Evolutionary conservation across 2,797 vertebrate genomes (phyloP).

Genomic region (Craterocephalus amniculus): DNA sequence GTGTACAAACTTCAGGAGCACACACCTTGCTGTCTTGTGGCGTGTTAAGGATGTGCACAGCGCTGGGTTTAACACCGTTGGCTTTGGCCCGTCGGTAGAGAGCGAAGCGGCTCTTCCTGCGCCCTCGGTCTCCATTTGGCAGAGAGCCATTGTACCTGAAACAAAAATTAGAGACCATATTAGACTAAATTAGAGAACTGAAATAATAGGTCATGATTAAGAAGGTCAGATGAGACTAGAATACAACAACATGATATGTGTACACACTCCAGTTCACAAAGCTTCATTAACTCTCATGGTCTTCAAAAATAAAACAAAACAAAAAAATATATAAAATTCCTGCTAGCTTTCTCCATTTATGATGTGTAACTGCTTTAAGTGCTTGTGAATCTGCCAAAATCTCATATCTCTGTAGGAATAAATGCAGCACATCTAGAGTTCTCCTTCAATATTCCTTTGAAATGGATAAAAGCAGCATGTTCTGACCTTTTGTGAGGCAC

Average conservation of each 20-base stretch:
- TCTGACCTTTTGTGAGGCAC: constrained; percentile 23
- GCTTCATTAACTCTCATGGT: neutral
- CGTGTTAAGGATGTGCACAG: constrained; percentile 94
- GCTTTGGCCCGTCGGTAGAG: constrained; percentile 92
- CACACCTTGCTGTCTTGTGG: constrained; percentile 94
- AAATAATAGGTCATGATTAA: neutral
- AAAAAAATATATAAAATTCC: neutral
- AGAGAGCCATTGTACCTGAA: constrained; percentile 97
- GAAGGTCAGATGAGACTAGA: neutral
- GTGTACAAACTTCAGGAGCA: neutral
- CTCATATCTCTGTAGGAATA: constrained; percentile 14
- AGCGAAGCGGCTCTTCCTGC: constrained; percentile 96
- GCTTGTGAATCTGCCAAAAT: constrained; percentile 15
- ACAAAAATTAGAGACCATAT: constrained; percentile 21
- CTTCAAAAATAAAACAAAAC: constrained; percentile 4
- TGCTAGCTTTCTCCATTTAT: constrained; percentile 16
- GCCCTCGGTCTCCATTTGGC: constrained; percentile 93
- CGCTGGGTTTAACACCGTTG: constrained; percentile 94
- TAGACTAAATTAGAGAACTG: neutral
- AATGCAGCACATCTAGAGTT: constrained; percentile 1
- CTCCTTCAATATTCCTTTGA: neutral
- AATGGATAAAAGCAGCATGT: constrained; percentile 27
- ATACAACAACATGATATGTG: neutral
- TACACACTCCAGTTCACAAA: neutral
- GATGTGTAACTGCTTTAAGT: constrained; percentile 7